Evolutionary conservation across 2,113 vertebrate genomes (phyloP), one percentile per base, ranked within the genome.

Genomic region (Gasterosteus aculeatus): DNA sequence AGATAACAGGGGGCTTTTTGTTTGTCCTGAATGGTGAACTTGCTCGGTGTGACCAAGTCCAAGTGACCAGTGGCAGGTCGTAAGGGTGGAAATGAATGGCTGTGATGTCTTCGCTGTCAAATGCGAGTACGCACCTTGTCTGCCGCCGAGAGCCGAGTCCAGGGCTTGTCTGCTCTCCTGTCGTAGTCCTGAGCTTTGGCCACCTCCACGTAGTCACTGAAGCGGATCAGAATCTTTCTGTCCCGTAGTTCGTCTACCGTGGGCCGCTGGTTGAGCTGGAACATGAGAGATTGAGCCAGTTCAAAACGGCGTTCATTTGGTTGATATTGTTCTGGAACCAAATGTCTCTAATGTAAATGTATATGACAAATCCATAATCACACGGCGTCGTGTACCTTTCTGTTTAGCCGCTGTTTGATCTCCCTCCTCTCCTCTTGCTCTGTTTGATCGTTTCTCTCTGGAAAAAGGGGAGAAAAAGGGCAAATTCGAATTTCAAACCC

Each of bases 111-210:
- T 44, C 0, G 14, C 18, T 19, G 2, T 10, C 38, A 29, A 31
- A 53, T 44, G 9, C 14, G 11, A 31, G 72, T 2, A 79, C 75
- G 46, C 91, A 98, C 98, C 97, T 99, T 99, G 80, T 99, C 98
- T 63, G 98, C 97, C 26, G 98, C 97, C 0, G 98, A 98, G 78
- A 99, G 95, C 57, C 98, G 91, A 0, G 98, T 99, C 98, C 97
- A 99, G 4, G 98, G 98, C 82, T 99, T 99, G 92, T 99, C 98
- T 1, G 98, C 97, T 87, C 98, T 94, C 77, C 98, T 91, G 95
- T 99, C 98, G 0, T 99, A 99, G 94, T 99, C 98, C 95, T 99
- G 98, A 82, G 98, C 98, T 95, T 98, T 98, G 26, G 98, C 97
- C 91, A 99, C 98, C 89, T 99, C 98, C 86, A 99, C 98, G 0